These are phyloP conservation scores for Kryptopterus vitreolus DNA, from an alignment of 2,797 vertebrate species.

Conservation along the genomic window DNA sequence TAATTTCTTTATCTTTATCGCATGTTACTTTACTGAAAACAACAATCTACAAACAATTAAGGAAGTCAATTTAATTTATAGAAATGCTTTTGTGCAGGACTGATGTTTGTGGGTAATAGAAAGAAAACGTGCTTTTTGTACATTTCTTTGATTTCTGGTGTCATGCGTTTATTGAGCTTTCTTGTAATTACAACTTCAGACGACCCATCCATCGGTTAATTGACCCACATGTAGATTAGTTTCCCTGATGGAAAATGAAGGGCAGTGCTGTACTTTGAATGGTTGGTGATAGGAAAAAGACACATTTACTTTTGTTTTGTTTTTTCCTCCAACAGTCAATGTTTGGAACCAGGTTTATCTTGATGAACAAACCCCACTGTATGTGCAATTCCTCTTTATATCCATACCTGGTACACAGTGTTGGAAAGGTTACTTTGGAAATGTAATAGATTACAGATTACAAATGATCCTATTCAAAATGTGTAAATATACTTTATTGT, in stretches of 20 bases:
- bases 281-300: not conserved
- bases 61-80: not conserved
- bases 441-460: too few relatives aligned
- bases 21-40: not conserved
- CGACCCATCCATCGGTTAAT: not conserved
- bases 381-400: too few relatives aligned
- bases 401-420: too few relatives aligned
- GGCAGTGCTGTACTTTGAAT: not conserved
- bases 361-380: too few relatives aligned
- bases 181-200: not conserved
- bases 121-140: not conserved
- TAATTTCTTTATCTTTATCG: too few relatives aligned
- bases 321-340: too few relatives aligned
- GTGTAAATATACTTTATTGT: too few relatives aligned
- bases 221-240: not conserved
- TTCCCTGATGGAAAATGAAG: not conserved
- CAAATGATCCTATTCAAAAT: too few relatives aligned
- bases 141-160: not conserved
- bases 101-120: not conserved
- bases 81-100: not conserved
- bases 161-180: slow-evolving; percentile 7
- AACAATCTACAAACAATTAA: not conserved
- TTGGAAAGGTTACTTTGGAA: too few relatives aligned
- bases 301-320: too few relatives aligned
- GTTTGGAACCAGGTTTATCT: too few relatives aligned